A percentile compares a stretch with the other conserved stretches of the same genome.
phyloP scores from a whole-genome alignment of 23 tunicate genomes.

The Halocynthia roretzi region DNA sequence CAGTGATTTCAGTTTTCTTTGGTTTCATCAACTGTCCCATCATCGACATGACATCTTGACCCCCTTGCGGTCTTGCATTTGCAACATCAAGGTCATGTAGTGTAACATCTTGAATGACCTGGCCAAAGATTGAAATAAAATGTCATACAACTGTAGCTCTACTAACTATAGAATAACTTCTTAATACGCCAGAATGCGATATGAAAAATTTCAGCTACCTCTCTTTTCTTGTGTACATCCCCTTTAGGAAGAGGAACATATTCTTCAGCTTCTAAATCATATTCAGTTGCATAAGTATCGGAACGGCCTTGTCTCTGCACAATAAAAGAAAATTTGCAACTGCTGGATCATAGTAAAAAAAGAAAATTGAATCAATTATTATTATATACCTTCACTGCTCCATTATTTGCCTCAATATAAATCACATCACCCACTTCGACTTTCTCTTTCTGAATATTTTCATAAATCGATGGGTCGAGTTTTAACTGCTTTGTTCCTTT shows the following conservation, averaged over 20 bases:
- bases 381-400: conserved; percentile 85
- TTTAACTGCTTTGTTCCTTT: conserved; percentile 97
- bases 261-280: conserved; percentile 97
- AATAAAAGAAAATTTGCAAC: background rate
- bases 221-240: conserved; percentile 95
- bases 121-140: background rate
- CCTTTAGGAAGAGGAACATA: conserved; percentile 99
- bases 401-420: conserved; percentile 99
- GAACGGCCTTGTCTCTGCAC: conserved; percentile 77
- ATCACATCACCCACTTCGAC: conserved; percentile 98
- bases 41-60: conserved; percentile 92
- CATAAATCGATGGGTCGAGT: conserved; percentile 94
- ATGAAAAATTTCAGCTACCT: conserved; percentile 12
- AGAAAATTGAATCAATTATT: background rate
- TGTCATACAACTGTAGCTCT: background rate
- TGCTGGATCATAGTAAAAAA: background rate
- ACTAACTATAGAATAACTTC: too few species aligned
- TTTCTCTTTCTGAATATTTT: conserved; percentile 93
- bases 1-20: conserved; percentile 99
- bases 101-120: conserved; percentile 94
- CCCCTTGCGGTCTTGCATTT: conserved; percentile 98
- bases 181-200: too few species aligned
- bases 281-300: conserved; percentile 99
- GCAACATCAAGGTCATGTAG: conserved; percentile 97
- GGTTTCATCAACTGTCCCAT: conserved; percentile 97